Conservation (phyloP, 2,888 invertebrate genomes). For the Metallyticus violacea region DNA sequence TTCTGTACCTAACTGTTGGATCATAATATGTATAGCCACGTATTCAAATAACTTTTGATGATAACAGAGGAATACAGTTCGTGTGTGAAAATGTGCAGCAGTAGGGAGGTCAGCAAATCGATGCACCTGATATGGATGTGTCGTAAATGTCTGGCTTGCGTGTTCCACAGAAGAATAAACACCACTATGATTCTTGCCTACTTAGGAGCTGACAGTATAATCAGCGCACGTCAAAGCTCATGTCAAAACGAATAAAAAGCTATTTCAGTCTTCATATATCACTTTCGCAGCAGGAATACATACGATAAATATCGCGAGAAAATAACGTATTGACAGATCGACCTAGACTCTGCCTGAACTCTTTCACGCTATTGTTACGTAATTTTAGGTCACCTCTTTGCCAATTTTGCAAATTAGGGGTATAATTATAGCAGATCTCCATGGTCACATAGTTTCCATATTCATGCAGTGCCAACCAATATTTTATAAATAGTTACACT, state of each 20-base stretch:
- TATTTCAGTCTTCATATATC: not conserved
- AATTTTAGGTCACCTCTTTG: too few species aligned
- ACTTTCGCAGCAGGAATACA: not conserved
- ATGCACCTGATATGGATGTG: not conserved
- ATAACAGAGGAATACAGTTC: too few species aligned
- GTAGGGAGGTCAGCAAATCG: not conserved
- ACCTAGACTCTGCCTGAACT: too few species aligned
- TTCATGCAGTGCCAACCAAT: too few species aligned
- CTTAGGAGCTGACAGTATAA: not conserved
- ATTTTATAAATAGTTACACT: too few species aligned
- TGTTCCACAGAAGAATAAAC: not conserved
- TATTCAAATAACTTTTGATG: too few species aligned
- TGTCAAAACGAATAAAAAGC: not conserved
- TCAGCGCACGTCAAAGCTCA: not conserved
- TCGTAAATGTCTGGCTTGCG: not conserved
- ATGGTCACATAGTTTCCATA: too few species aligned
- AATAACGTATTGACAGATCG: not conserved
- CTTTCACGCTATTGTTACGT: too few species aligned
- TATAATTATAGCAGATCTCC: too few species aligned
- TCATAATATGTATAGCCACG: too few species aligned
- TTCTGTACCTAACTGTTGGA: too few species aligned
- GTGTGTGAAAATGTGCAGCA: not conserved
- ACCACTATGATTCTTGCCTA: not conserved
- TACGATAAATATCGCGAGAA: not conserved
- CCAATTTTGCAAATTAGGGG: too few species aligned